These are phyloP conservation scores for Oxyruncus cristatus DNA, from an alignment of 2,113 vertebrate species.

Conservation along the genomic window DNA sequence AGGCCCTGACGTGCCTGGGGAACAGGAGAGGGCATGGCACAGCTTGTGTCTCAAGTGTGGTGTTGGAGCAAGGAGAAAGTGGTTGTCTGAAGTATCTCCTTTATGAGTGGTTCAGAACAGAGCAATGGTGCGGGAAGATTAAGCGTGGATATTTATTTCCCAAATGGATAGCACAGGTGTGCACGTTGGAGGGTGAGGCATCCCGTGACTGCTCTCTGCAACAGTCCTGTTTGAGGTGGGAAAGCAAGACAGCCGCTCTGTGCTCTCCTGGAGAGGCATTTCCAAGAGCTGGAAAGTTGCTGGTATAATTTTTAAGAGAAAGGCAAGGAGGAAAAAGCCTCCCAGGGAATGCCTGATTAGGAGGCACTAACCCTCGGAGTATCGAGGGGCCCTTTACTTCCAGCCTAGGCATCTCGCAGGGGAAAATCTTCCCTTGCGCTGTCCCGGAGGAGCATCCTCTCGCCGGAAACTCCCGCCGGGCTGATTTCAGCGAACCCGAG, in stretches of 20 bases:
- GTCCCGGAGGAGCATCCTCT: background rate
- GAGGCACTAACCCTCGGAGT: background rate
- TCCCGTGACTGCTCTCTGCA: background rate
- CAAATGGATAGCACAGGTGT: rapidly evolving
- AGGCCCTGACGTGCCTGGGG: background rate
- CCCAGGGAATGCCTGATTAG: rapidly evolving
- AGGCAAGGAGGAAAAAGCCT: background rate
- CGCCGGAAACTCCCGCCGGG: background rate
- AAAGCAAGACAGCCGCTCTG: rapidly evolving
- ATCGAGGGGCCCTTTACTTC: background rate
- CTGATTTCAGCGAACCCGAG: background rate
- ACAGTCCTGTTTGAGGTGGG: background rate
- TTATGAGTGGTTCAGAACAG: background rate
- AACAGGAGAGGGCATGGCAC: background rate
- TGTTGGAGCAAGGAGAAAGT: background rate
- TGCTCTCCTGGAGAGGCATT: rapidly evolving
- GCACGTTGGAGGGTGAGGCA: background rate
- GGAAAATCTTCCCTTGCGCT: background rate
- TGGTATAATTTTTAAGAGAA: background rate
- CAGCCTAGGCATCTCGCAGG: background rate
- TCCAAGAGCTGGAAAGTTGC: background rate
- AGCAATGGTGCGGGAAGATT: background rate
- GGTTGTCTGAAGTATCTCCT: background rate
- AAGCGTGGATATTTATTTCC: background rate
- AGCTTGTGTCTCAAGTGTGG: rapidly evolving